Percentiles rank a stretch among this genome's conserved stretches.
Evolutionary conservation across 2,797 vertebrate genomes (phyloP).

Genomic region (Argentina silus): DNA sequence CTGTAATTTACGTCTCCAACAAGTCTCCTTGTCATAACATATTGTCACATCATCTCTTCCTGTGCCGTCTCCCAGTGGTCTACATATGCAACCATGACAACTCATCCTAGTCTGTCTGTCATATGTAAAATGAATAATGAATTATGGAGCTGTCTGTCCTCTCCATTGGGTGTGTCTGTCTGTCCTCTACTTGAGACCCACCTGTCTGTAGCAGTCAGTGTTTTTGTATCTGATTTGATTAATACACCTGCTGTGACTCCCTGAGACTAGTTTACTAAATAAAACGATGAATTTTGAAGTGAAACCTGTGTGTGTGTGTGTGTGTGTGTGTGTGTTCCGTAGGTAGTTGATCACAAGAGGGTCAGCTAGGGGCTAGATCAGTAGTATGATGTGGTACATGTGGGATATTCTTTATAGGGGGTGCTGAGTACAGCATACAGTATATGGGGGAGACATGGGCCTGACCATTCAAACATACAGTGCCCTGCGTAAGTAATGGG

Average conservation of each 20-base stretch:
- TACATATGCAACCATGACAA: background rate
- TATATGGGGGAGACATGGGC: too few relatives aligned
- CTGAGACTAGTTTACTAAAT: conserved; percentile 1
- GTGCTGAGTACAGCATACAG: too few relatives aligned
- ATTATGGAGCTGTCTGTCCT: too few relatives aligned
- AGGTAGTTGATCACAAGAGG: too few relatives aligned
- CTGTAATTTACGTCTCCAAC: too few relatives aligned
- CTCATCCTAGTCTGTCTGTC: conserved; percentile 19
- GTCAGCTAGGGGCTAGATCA: too few relatives aligned
- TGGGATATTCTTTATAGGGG: too few relatives aligned
- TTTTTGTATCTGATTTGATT: background rate
- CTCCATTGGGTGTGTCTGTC: too few relatives aligned
- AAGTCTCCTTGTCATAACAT: too few relatives aligned
- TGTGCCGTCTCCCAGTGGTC: conserved; percentile 60
- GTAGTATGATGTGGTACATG: too few relatives aligned
- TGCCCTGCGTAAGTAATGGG: too few relatives aligned
- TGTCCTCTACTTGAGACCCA: background rate
- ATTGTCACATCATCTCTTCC: background rate
- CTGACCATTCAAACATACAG: too few relatives aligned
- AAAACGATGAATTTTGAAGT: background rate
- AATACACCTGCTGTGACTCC: conserved; percentile 1
- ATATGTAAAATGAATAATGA: conserved; percentile 65
- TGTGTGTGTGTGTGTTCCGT: background rate
- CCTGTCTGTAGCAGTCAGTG: background rate
- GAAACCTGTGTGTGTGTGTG: background rate